Percentiles rank a stretch among this genome's conserved stretches.
These are phyloP conservation scores for Istiophorus platypterus DNA, from an alignment of 2,113 vertebrate genomes.

Conservation along the genomic window DNA sequence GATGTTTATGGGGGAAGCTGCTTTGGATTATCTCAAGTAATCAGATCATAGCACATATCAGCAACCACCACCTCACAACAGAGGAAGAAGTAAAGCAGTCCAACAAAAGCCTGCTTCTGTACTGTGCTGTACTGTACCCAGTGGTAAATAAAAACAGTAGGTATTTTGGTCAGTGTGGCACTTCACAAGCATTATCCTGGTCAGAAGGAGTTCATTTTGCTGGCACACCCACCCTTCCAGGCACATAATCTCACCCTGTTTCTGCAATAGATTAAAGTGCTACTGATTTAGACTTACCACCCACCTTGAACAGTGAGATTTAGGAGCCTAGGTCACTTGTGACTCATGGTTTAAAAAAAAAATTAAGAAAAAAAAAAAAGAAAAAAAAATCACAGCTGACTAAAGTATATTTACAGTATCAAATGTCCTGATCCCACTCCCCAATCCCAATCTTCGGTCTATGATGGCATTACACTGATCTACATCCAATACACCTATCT, in stretches of 20 bases:
- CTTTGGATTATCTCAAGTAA: conserved; percentile 36
- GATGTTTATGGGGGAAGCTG: background rate
- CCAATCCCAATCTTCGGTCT: too few species aligned
- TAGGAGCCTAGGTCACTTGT: conserved; percentile 28
- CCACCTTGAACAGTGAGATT: conserved; percentile 61
- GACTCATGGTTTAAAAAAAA: background rate
- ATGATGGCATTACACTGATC: background rate
- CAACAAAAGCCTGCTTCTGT: conserved; percentile 52
- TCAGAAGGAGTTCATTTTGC: conserved; percentile 69
- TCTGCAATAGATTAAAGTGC: conserved; percentile 58
- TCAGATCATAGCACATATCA: conserved; percentile 33
- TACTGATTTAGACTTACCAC: conserved; percentile 62
- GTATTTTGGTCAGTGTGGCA: conserved; percentile 69
- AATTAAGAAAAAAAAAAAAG: conserved; percentile 7
- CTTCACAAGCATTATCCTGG: conserved; percentile 64
- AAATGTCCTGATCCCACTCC: background rate
- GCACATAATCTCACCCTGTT: conserved; percentile 43
- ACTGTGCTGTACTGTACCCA: conserved; percentile 36
- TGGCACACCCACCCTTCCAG: conserved; percentile 58
- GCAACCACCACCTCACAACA: conserved; percentile 45
- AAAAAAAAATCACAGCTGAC: conserved; percentile 29
- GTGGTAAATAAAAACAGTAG: conserved; percentile 65
- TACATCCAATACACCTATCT: conserved; percentile 10
- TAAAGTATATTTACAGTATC: background rate
- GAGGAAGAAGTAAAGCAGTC: conserved; percentile 53